Evolutionary conservation across 2,888 invertebrate genomes (phyloP).

Genomic region (Anodontia alba): DNA sequence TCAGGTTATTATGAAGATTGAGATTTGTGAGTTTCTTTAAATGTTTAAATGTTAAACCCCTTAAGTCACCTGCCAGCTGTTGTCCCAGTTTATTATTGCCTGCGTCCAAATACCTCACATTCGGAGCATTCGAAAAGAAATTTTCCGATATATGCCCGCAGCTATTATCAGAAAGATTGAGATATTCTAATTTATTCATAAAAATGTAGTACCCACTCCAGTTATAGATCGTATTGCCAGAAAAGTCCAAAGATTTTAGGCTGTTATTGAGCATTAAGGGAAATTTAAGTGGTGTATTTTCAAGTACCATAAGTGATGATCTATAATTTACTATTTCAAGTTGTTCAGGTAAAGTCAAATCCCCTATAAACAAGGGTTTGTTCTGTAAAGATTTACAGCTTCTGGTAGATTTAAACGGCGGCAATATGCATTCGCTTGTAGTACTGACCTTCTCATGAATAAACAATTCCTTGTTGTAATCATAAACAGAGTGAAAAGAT

Average conservation of each 20-base stretch:
- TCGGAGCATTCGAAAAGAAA: background rate
- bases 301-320: background rate
- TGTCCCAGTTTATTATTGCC: background rate
- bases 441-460: background rate
- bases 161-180: background rate
- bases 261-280: background rate
- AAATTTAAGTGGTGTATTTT: background rate
- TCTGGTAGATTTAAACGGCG: background rate
- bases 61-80: background rate
- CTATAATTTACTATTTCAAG: background rate
- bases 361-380: background rate
- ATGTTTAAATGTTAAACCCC: background rate
- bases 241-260: background rate
- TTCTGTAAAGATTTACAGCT: background rate
- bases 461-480: conserved; percentile 4
- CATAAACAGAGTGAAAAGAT: background rate
- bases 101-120: background rate
- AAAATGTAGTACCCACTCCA: background rate
- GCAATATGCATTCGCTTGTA: background rate
- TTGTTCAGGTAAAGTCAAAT: background rate
- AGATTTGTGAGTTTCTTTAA: background rate
- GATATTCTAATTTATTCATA: background rate
- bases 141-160: background rate
- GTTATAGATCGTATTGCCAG: background rate
- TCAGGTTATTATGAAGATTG: background rate